phyloP scores from a whole-genome alignment of 2,797 vertebrate genomes.

The Decapterus maruadsi region DNA sequence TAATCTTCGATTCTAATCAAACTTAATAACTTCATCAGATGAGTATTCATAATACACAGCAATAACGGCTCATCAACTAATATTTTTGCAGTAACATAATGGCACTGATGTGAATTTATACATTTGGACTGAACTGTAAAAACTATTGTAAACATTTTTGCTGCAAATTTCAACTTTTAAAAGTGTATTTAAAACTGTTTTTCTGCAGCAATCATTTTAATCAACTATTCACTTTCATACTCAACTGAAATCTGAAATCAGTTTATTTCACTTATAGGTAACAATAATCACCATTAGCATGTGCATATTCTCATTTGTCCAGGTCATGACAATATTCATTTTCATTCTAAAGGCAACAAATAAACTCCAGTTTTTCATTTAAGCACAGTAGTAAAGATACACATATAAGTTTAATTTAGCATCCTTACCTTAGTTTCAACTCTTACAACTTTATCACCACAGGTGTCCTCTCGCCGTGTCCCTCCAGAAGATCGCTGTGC shows the following conservation, averaged over 20 bases:
- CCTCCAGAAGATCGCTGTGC: constrained; percentile 2
- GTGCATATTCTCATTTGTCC: too few species aligned
- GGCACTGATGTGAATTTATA: too few species aligned
- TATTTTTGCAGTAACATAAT: too few species aligned
- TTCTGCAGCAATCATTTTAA: not conserved
- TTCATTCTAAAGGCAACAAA: too few species aligned
- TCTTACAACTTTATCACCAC: constrained; percentile 13
- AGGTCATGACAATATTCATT: too few species aligned
- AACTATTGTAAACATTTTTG: not conserved
- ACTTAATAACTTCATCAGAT: not conserved
- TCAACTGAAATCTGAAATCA: not conserved
- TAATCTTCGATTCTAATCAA: not conserved
- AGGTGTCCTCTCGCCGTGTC: constrained; percentile 4
- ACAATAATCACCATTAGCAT: not conserved
- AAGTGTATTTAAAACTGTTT: not conserved
- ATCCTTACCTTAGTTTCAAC: constrained; percentile 63
- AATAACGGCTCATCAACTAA: not conserved
- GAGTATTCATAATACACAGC: not conserved
- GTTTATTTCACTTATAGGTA: not conserved
- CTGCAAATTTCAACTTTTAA: not conserved
- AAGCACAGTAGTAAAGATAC: not conserved
- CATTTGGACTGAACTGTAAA: too few species aligned
- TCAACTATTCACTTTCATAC: not conserved
- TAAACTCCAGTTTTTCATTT: too few species aligned
- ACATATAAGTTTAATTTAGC: not conserved